Evolutionary conservation across 2,113 vertebrate genomes (phyloP).

Genomic region (Vulpes ferrilata): DNA sequence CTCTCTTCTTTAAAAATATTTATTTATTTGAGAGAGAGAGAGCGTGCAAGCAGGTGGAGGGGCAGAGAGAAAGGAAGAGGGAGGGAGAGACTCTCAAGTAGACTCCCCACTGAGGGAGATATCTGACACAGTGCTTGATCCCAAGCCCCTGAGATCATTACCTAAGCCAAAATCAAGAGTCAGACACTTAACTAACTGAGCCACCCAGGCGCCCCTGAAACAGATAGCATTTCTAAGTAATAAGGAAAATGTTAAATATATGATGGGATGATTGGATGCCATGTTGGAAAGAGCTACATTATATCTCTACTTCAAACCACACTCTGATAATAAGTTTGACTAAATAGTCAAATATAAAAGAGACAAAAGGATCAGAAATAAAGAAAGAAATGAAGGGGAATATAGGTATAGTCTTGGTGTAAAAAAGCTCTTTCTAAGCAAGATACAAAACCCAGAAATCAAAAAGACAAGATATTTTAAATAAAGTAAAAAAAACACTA

Average conservation of each 20-base stretch:
- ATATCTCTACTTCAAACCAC: not conserved
- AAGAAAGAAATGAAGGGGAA: not conserved
- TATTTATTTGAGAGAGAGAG: not conserved
- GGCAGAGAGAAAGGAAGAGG: not conserved
- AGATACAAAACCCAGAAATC: not conserved
- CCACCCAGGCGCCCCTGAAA: not conserved
- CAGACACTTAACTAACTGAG: not conserved
- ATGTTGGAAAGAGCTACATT: not conserved
- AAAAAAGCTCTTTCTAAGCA: constrained; percentile 32
- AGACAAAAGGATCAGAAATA: not conserved
- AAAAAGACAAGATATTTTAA: not conserved
- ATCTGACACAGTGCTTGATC: not conserved
- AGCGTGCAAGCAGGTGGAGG: not conserved
- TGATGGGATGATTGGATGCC: not conserved
- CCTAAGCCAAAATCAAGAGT: not conserved
- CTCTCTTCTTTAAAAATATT: not conserved
- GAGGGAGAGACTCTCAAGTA: not conserved
- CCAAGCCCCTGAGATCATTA: not conserved
- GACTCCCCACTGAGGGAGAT: not conserved
- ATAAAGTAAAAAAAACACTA: not conserved
- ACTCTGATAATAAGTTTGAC: not conserved
- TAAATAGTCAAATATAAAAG: not conserved
- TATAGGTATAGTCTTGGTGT: not conserved
- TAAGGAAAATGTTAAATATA: constrained; percentile 11
- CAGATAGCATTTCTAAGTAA: constrained; percentile 24